Conservation (phyloP, 2,888 invertebrate species). For the Thumatha senex region DNA sequence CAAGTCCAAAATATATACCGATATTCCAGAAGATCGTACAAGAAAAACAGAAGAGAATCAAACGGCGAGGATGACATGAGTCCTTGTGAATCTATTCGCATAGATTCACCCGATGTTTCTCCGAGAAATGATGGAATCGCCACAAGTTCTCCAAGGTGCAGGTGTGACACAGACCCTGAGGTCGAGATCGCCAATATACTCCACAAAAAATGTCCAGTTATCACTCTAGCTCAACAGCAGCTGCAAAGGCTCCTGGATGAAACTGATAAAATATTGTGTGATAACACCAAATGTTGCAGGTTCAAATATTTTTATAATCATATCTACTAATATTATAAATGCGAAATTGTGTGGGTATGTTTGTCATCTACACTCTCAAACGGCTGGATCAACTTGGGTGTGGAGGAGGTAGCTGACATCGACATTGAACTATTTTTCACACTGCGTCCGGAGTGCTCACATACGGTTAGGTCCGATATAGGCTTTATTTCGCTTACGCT, state of each 20-base stretch:
- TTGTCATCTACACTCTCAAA: too few species aligned
- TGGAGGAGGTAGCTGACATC: too few species aligned
- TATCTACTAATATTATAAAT: too few species aligned
- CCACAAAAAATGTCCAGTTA: conserved; percentile 73
- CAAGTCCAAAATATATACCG: conserved; percentile 65
- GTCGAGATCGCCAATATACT: conserved; percentile 65
- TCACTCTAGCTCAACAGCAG: conserved; percentile 68
- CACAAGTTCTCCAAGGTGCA: conserved; percentile 43
- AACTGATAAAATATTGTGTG: conserved; percentile 61
- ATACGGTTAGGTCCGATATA: too few species aligned
- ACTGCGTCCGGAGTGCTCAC: too few species aligned
- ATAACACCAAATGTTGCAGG: conserved; percentile 65
- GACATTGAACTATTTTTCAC: too few species aligned
- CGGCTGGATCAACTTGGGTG: too few species aligned
- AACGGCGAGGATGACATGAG: conserved; percentile 47
- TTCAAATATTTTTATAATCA: conserved; percentile 17
- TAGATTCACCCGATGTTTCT: conserved; percentile 42
- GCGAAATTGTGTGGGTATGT: too few species aligned
- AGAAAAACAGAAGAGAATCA: conserved; percentile 48
- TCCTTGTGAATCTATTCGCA: conserved; percentile 43
- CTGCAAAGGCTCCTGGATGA: conserved; percentile 64
- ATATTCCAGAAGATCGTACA: conserved; percentile 67
- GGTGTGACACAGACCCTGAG: conserved; percentile 60
- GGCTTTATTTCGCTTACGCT: too few species aligned
- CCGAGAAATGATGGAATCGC: conserved; percentile 45